Evolutionary conservation across 2,797 vertebrate species (phyloP), one percentile per base, ranked within the genome.

Genomic region (Pogonophryne albipinna): DNA sequence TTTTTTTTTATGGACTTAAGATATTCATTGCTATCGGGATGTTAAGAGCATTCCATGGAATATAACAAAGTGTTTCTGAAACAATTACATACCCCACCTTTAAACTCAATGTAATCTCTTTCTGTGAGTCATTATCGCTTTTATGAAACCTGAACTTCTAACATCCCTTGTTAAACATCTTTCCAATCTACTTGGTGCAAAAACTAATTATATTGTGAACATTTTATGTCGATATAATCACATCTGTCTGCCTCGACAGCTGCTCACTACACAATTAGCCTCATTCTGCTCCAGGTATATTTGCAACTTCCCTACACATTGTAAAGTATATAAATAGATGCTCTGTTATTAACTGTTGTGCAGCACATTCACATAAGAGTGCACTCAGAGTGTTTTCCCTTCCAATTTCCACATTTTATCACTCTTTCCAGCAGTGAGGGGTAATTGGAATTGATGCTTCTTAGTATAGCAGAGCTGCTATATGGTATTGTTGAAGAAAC

Each of bases 221-320:
- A 15, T 63, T 71, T 63, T 72, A 55, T 38, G 8, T 38, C 34
- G 2, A 9, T 38, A 75, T 65, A 50, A 75, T 58, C 56, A 65
- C 80, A 85, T 82, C 68, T 86, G 82, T 73, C 64, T 49, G 56
- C 57, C 17, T 68, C 59, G 46, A 64, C 66, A 78, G 67, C 78
- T 86, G 86, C 46, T 80, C 12, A 10, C 52, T 19, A 13, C 64
- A 71, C 49, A 55, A 62, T 79, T 41, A 56, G 20, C 14, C 51
- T 73, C 44, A 27, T 63, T 83, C 60, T 76, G 58, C 62, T 79
- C 13, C 20, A 63, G 53, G 41, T 62, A 68, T 71, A 82, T 71
- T 61, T 66, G 58, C 41, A 65, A 44, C 64, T 63, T 60, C 38
- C 46, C 55, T n/a, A 10, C 4, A 2, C 20, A 16, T n/a, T 44